A percentile compares a stretch with the other conserved stretches of the same genome.
Evolutionary conservation across 2,113 vertebrate species (phyloP).

Genomic region (Barbus barbus): DNA sequence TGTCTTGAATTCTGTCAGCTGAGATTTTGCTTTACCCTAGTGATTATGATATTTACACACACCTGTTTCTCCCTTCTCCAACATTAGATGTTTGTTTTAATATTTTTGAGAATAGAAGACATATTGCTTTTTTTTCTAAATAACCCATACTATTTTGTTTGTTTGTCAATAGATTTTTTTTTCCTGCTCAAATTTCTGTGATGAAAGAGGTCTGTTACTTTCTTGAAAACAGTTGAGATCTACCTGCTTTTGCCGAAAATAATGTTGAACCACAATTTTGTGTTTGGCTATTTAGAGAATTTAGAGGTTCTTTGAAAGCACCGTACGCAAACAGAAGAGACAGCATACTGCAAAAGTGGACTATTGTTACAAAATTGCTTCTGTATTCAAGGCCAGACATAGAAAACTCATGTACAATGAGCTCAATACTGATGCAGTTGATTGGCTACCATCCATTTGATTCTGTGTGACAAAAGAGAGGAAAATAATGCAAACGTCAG

Average conservation of each 20-base stretch:
- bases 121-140: conserved; percentile 7
- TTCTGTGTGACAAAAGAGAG: neutral
- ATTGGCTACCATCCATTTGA: neutral
- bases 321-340: neutral
- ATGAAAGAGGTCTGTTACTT: neutral
- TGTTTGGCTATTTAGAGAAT: neutral
- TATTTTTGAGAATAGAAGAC: neutral
- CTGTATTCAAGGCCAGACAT: neutral
- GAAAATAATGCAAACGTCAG: neutral
- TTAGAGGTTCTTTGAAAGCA: neutral
- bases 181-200: neutral
- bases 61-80: neutral
- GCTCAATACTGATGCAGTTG: neutral
- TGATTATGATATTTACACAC: neutral
- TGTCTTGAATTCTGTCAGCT: neutral
- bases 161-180: neutral
- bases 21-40: neutral
- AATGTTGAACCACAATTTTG: neutral
- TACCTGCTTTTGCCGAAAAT: neutral
- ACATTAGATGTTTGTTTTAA: neutral
- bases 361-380: neutral
- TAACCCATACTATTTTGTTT: neutral
- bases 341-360: neutral
- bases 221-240: neutral
- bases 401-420: neutral